A percentile compares a stretch with the other conserved stretches of the same genome.
Evolutionary conservation across 2,797 vertebrate species (phyloP).

Genomic region (Dromococcyx pavoninus): DNA sequence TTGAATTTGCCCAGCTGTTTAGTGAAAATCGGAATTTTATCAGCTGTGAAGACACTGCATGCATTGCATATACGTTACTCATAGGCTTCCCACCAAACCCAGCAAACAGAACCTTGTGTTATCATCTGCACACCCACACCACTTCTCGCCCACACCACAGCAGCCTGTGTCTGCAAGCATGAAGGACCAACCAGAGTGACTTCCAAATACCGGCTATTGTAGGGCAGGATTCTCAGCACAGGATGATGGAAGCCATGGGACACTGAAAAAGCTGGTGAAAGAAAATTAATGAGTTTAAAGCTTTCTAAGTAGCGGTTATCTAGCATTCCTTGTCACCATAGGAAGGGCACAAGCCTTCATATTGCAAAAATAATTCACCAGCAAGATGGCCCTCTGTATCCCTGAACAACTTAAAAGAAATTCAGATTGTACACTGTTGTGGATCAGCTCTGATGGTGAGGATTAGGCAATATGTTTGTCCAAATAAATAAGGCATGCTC

Average conservation of each 20-base stretch:
- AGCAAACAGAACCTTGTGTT: not conserved
- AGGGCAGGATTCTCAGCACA: not conserved
- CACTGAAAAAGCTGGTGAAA: not conserved
- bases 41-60: not conserved
- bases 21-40: not conserved
- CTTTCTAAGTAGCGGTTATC: not conserved
- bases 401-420: not conserved
- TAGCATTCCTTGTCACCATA: not conserved
- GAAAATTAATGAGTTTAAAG: not conserved
- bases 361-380: not conserved
- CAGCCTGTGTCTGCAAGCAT: not conserved
- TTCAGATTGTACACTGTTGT: not conserved
- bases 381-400: not conserved
- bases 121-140: not conserved
- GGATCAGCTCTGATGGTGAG: not conserved
- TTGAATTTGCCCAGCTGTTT: not conserved
- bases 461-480: not conserved
- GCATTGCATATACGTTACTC: not conserved
- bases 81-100: not conserved
- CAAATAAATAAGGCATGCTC: not conserved
- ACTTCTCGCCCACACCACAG: not conserved
- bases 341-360: not conserved
- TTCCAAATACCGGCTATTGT: not conserved
- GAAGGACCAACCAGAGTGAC: not conserved
- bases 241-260: not conserved